Conservation (phyloP, 2,797 vertebrate genomes). For the Pipistrellus kuhlii region DNA sequence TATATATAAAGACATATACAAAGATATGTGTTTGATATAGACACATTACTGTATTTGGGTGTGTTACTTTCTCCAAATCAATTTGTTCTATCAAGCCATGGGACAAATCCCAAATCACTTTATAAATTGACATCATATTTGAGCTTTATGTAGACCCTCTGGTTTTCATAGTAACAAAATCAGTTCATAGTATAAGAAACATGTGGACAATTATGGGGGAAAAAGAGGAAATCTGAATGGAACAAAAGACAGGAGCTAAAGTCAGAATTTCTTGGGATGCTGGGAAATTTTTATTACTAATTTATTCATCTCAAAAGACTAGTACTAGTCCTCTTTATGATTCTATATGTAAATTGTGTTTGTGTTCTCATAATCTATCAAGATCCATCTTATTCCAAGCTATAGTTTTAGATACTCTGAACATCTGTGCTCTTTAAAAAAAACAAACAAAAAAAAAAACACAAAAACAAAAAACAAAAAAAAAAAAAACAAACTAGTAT, state of each 20-base stretch:
- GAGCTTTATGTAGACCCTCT: constrained; percentile 65
- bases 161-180: constrained; percentile 86
- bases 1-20: not conserved
- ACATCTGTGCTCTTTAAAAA: not conserved
- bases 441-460: too few species aligned
- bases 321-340: not conserved
- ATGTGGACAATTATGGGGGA: constrained; percentile 37
- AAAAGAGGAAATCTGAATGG: not conserved
- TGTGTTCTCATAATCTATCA: constrained; percentile 24
- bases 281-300: constrained; percentile 24
- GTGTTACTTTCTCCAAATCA: constrained; percentile 29
- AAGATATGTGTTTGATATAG: not conserved
- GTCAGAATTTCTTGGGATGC: constrained; percentile 44
- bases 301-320: constrained; percentile 60
- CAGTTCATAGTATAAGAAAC: constrained; percentile 76
- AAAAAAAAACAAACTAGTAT: not conserved
- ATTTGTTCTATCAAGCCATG: constrained; percentile 48
- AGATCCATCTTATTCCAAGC: not conserved
- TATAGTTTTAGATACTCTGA: not conserved
- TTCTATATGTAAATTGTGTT: not conserved
- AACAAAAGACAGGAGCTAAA: constrained; percentile 61
- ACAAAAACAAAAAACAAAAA: too few species aligned
- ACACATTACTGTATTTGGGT: not conserved
- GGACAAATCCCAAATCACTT: constrained; percentile 68
- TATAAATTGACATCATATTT: constrained; percentile 60